phyloP scores from a whole-genome alignment of 2,113 vertebrate species.

The Macquaria ambigua region DNA sequence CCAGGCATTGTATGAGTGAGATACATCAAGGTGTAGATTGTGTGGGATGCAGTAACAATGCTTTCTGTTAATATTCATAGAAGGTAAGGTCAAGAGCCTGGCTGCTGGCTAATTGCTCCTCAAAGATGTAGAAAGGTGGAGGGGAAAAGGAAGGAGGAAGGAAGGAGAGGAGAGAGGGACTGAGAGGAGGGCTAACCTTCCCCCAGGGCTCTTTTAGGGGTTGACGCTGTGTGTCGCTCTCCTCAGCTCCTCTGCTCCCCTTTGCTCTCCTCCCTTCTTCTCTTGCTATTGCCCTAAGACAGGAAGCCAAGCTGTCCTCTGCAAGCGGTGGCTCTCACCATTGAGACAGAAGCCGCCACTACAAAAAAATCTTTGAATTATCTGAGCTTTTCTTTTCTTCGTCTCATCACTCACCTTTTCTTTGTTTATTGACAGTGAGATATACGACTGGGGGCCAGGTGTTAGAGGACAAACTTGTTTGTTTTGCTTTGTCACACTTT shows the following conservation, averaged over 20 bases:
- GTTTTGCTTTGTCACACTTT: slow-evolving; percentile 49
- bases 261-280: slow-evolving; percentile 70
- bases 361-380: slow-evolving; percentile 62
- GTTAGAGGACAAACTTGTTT: slow-evolving; percentile 61
- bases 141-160: slow-evolving; percentile 15
- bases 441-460: slow-evolving; percentile 38
- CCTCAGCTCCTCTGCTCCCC: slow-evolving; percentile 63
- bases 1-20: neutral
- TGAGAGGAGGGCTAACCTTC: slow-evolving; percentile 77
- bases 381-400: slow-evolving; percentile 39
- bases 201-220: slow-evolving; percentile 80
- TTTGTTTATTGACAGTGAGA: slow-evolving; percentile 56
- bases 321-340: slow-evolving; percentile 39
- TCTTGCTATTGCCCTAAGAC: slow-evolving; percentile 75
- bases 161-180: slow-evolving; percentile 36
- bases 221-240: slow-evolving; percentile 53
- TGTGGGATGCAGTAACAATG: slow-evolving; percentile 40
- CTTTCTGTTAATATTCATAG: slow-evolving; percentile 59
- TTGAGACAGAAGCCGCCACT: slow-evolving; percentile 55
- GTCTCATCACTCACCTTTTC: slow-evolving; percentile 46
- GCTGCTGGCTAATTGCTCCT: slow-evolving; percentile 75
- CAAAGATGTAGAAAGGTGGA: slow-evolving; percentile 58
- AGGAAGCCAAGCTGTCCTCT: slow-evolving; percentile 71
- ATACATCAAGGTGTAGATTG: slow-evolving; percentile 20
- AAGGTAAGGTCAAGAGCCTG: slow-evolving; percentile 47